Evolutionary conservation across 2,888 invertebrate species (phyloP), one percentile per base, ranked within the genome.

Genomic region (Nezara viridula): DNA sequence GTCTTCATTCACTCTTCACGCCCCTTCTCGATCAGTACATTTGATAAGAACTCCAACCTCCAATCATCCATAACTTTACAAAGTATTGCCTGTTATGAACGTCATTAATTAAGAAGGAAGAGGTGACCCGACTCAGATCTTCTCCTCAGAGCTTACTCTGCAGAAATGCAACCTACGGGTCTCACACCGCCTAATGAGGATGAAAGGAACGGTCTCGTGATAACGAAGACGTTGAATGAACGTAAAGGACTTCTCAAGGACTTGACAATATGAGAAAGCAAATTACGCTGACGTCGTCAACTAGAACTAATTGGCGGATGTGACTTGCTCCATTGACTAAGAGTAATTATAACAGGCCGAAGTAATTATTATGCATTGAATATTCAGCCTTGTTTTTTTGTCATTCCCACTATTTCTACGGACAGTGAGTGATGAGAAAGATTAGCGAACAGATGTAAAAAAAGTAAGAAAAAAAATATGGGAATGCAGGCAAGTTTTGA

Each of bases 161-260:
- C 66, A 37, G 21, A 37, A 27, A 32, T 16, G 16, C 19, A 32
- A 19, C 16, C 37, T 9, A n/a, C 24, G n/a, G 52, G 0, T 9
- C n/a, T n/a, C n/a, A 1, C 60, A 27, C 60, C 27, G 27, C 32
- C 66, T 19, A 19, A 73, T 9, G 37, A 73, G 66, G 37, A 73
- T 37, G 66, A 32, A 73, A 73, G 32, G 19, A 19, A 37, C 19
- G 44, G 44, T 10, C 37, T 73, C 19, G 7, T 6, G 32, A 21
- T 73, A 37, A 73, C 37, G 66, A 73, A 73, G 66, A 37, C 66
- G 37, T 19, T 73, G 66, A 73, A 73, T 73, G 66, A 16, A 60
- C 60, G 60, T 32, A 60, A 60, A 60, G 60, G 66, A 73, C 66
- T 73, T 37, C 66, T 73, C 66, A 73, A 73, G 66, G 66, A 73